A percentile compares a stretch with the other conserved stretches of the same genome.
These are phyloP conservation scores for Meriones psammophilus DNA, from an alignment of 2,797 vertebrate species.

Conservation along the genomic window DNA sequence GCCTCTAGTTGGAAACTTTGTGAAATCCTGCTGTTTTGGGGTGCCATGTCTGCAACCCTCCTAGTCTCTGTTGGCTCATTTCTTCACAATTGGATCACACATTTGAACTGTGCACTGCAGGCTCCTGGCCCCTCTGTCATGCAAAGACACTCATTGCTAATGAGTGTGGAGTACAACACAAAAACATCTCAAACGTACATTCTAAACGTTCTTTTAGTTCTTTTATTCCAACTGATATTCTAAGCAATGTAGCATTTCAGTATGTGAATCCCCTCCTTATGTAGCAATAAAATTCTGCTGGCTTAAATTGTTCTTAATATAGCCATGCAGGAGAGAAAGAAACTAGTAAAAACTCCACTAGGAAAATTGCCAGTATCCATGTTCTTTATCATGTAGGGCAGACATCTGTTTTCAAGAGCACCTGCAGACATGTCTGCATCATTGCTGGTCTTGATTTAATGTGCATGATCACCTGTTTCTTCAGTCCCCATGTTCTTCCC, in stretches of 20 bases:
- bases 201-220: not conserved
- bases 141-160: not conserved
- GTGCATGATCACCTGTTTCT: not conserved
- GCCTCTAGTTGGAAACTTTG: not conserved
- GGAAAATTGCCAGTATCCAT: not conserved
- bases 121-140: not conserved
- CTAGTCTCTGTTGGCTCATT: not conserved
- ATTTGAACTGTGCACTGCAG: not conserved
- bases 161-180: not conserved
- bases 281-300: not conserved
- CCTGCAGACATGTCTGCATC: not conserved
- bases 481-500: constrained; percentile 4
- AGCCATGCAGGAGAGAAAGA: not conserved
- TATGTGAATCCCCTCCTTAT: not conserved
- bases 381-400: not conserved
- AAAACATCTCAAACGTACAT: not conserved
- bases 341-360: not conserved
- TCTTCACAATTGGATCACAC: not conserved
- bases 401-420: not conserved
- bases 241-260: not conserved
- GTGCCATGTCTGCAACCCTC: fast-evolving
- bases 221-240: not conserved
- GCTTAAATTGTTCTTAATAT: not conserved
- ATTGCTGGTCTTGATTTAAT: not conserved
- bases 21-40: not conserved